Base-by-base conservation (phyloP, 2,888 invertebrate genomes). In the Enoplolaimus lenunculus region DNA sequence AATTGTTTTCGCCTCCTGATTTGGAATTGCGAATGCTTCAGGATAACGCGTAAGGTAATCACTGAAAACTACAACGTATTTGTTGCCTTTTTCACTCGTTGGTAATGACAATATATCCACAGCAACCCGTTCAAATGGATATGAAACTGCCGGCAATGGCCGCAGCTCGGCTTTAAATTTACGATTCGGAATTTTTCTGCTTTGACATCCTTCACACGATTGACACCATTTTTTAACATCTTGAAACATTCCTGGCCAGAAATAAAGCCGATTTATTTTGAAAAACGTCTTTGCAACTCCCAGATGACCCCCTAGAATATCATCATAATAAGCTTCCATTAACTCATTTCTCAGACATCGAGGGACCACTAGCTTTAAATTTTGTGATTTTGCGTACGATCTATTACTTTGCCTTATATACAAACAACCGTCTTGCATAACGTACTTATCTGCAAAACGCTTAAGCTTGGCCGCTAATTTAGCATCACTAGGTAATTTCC, bases 311-410 rank as follows among this genome's bases (percentile, higher is more conserved):
- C 31, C 28, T 31, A 67, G 34, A 7, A 67, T n/a, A 67, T 67
- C 67, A 31, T 67, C n/a, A 34, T 67, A 34, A 67, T 31, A 67
- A 31, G 67, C 67, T 29, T 67, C 67, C n/a, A 67, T n/a, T n/a
- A 67, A 31, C 33, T 67, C 67, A 13, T 62, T 7, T 29, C 30
- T 3, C 64, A 28, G 7, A 13, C 13, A 62, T 28, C 13, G 28
- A 13, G 64, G 64, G n/a, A 62, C 64, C 3, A 28, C 64, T 13
- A 30, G 64, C 28, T n/a, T 30, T 28, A 13, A 7, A 28, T 62
- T 62, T 28, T 26, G 7, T 7, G n/a, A 30, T 62, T 26, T n/a
- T 26, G 3, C 2, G 7, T n/a, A 3, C 30, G 3, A 29, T 7
- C 34, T 16, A 31, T 26, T n/a, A n/a, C 7, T 7, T 67, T 2